Percentiles rank a stretch among this genome's conserved stretches.
Evolutionary conservation across 2,888 invertebrate genomes (phyloP).

Genomic region (Amblyjoppa proteus): DNA sequence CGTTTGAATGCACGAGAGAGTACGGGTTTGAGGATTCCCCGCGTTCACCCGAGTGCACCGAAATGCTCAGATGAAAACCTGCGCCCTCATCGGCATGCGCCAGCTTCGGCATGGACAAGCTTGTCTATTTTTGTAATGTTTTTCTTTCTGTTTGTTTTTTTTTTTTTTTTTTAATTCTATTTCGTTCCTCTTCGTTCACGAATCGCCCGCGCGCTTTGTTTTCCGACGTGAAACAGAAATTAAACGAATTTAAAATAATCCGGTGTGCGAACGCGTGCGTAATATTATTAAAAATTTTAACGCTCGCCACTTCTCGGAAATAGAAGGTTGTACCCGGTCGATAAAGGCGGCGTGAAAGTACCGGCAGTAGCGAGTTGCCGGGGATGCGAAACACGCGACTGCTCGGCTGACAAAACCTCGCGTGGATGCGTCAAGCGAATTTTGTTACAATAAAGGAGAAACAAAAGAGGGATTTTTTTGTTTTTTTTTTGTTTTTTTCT

Average conservation of each 20-base stretch:
- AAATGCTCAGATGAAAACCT: conserved; percentile 37
- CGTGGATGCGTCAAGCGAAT: conserved; percentile 15
- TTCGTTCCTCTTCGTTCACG: background rate
- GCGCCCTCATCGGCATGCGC: background rate
- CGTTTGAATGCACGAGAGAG: conserved; percentile 50
- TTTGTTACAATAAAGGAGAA: background rate
- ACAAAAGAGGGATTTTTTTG: background rate
- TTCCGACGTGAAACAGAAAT: conserved; percentile 10
- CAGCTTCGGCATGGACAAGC: conserved; percentile 28
- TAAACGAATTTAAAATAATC: conserved; percentile 46
- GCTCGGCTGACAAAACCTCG: conserved; percentile 18
- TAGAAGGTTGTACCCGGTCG: conserved; percentile 56
- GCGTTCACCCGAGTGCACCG: conserved; percentile 43
- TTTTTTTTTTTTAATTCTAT: background rate
- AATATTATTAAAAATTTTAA: conserved; percentile 58
- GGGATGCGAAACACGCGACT: conserved; percentile 55
- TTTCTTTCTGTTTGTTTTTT: background rate
- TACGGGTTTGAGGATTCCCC: conserved; percentile 39
- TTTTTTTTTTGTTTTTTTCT: background rate
- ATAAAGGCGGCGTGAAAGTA: conserved; percentile 38
- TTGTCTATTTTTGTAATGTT: conserved; percentile 42
- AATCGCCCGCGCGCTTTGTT: conserved; percentile 1
- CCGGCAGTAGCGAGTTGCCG: conserved; percentile 6
- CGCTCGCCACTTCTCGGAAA: conserved; percentile 50
- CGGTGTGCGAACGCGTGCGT: conserved; percentile 21